Conservation (phyloP, 2,113 vertebrate genomes). For the Oxyura jamaicensis region DNA sequence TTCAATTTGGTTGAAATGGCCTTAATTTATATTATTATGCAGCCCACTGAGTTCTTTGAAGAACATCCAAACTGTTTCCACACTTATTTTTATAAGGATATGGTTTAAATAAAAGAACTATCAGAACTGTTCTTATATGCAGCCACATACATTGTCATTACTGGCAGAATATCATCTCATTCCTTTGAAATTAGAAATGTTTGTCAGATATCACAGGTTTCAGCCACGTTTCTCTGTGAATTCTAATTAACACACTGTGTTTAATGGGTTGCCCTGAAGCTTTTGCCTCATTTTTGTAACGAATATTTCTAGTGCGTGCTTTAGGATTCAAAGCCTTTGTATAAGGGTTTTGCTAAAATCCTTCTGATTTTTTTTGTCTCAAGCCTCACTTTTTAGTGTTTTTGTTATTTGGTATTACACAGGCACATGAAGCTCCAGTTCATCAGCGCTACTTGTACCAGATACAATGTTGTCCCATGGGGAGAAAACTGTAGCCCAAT, state of each 20-base stretch:
- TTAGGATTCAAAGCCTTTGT: not conserved
- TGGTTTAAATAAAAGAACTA: constrained; percentile 75
- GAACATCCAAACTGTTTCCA: constrained; percentile 70
- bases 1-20: constrained; percentile 66
- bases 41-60: constrained; percentile 72
- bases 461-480: not conserved
- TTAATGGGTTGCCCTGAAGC: not conserved
- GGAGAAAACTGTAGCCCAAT: not conserved
- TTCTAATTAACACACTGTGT: constrained; percentile 22
- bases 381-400: not conserved
- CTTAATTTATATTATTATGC: constrained; percentile 74
- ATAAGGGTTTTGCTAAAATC: not conserved
- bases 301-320: not conserved
- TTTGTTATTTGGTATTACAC: not conserved
- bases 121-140: constrained; percentile 68
- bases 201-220: constrained; percentile 47
- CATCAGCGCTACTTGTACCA: not conserved
- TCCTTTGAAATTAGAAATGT: constrained; percentile 66
- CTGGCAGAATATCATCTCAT: constrained; percentile 68
- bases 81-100: constrained; percentile 71
- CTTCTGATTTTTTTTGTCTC: not conserved
- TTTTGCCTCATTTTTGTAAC: not conserved
- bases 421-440: not conserved
- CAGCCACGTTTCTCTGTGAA: constrained; percentile 23
- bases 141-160: constrained; percentile 68